Evolutionary conservation across 2,113 vertebrate species (phyloP).

Genomic region (Mugil cephalus): DNA sequence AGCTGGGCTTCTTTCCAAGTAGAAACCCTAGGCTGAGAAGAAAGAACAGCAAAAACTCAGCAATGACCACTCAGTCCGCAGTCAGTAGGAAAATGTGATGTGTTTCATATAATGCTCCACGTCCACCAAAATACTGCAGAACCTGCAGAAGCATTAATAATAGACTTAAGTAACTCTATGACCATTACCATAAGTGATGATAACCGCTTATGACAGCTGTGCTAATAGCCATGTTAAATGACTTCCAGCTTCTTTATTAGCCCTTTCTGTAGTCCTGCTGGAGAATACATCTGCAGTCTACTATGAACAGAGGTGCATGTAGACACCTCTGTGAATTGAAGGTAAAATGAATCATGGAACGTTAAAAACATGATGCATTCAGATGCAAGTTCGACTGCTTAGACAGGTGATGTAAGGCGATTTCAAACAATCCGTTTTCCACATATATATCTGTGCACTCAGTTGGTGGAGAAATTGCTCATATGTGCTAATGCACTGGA

Average conservation of each 20-base stretch:
- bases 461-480: too few species aligned
- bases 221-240: not conserved
- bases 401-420: too few species aligned
- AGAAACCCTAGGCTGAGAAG: slow-evolving; percentile 2
- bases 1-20: slow-evolving; percentile 23
- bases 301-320: not conserved
- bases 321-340: not conserved
- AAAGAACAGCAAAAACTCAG: not conserved
- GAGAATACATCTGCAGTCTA: not conserved
- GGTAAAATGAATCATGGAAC: not conserved
- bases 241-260: not conserved
- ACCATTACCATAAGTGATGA: slow-evolving; percentile 3
- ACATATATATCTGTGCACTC: too few species aligned
- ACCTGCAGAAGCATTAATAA: too few species aligned
- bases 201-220: not conserved
- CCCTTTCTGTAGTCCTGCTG: not conserved
- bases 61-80: not conserved
- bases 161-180: too few species aligned
- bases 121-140: not conserved
- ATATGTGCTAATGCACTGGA: not conserved
- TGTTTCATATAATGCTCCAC: not conserved
- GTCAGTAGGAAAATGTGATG: not conserved
- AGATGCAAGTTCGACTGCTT: too few species aligned
- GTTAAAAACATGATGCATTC: too few species aligned
- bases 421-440: too few species aligned